These are phyloP conservation scores for Actinia equina DNA, from an alignment of 64 coral and sea anemone species.

Conservation along the genomic window DNA sequence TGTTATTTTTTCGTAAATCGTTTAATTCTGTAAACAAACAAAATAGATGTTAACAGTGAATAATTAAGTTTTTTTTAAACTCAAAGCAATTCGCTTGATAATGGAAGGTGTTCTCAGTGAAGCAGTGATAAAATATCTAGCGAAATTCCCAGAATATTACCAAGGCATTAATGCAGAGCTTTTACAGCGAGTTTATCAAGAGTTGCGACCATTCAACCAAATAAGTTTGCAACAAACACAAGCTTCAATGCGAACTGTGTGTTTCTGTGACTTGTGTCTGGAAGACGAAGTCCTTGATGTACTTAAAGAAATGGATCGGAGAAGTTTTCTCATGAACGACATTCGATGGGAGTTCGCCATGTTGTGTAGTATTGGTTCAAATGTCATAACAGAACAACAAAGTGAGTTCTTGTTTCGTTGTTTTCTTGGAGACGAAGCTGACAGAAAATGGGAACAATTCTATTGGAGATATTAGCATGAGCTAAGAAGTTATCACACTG, in stretches of 20 bases:
- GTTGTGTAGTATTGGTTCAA: too few species aligned
- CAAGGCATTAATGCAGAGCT: slow-evolving; percentile 20
- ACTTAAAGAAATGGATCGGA: slow-evolving; percentile 44
- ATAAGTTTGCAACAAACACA: slow-evolving; percentile 48
- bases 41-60: not conserved
- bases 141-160: not conserved
- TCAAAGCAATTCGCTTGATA: not conserved
- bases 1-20: not conserved
- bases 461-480: too few species aligned
- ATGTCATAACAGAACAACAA: too few species aligned
- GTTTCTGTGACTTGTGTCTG: slow-evolving; percentile 57
- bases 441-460: slow-evolving; percentile 21
- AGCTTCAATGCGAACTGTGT: slow-evolving; percentile 44
- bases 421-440: slow-evolving; percentile 23
- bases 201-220: slow-evolving; percentile 35
- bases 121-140: not conserved
- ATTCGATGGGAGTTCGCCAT: too few species aligned
- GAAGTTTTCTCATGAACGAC: too few species aligned
- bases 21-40: slow-evolving; percentile 8
- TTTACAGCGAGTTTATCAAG: slow-evolving; percentile 44
- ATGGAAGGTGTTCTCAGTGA: not conserved
- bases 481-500: too few species aligned
- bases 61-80: not conserved
- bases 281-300: slow-evolving; percentile 48
- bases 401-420: slow-evolving; percentile 33